phyloP scores from a whole-genome alignment of 2,888 invertebrate species.

The Eustalomyia histrio region DNA sequence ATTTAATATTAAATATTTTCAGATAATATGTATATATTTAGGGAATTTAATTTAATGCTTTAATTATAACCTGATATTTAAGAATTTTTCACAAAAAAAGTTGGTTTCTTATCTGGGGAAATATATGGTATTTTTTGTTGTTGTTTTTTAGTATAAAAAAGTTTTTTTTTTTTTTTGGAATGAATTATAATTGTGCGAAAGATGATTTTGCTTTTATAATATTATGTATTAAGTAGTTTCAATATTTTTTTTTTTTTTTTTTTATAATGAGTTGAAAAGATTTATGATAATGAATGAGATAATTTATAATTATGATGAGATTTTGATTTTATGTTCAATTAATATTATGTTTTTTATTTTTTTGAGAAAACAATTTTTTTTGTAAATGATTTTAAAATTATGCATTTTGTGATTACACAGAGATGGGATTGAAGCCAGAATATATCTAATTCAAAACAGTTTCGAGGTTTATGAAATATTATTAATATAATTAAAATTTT shows the following conservation, averaged over 20 bases:
- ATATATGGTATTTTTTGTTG: conserved; percentile 27
- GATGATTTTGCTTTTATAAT: conserved; percentile 26
- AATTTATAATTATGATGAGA: conserved; percentile 57
- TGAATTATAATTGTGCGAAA: conserved; percentile 61
- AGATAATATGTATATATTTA: conserved; percentile 3
- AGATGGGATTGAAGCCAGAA: no score
- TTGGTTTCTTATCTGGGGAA: conserved; percentile 11
- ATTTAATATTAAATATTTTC: not conserved
- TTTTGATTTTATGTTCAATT: conserved; percentile 61
- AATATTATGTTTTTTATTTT: conserved; percentile 5
- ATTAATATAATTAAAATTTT: no score
- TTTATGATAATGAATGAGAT: conserved; percentile 34
- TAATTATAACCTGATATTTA: conserved; percentile 36
- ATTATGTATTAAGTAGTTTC: not conserved
- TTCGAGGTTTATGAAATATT: no score
- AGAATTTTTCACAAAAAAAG: conserved; percentile 42
- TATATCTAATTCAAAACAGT: no score
- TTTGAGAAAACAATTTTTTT: conserved; percentile 2
- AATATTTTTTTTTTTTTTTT: conserved; percentile 15
- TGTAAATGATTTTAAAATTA: conserved; percentile 1
- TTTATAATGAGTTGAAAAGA: conserved; percentile 22
- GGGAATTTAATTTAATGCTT: not conserved
- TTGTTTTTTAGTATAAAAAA: conserved; percentile 56
- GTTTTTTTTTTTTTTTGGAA: conserved; percentile 2
- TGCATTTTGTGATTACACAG: not conserved